These are phyloP conservation scores for Sternarchorhynchus goeldii DNA, from an alignment of 2,797 vertebrate genomes.

Conservation along the genomic window DNA sequence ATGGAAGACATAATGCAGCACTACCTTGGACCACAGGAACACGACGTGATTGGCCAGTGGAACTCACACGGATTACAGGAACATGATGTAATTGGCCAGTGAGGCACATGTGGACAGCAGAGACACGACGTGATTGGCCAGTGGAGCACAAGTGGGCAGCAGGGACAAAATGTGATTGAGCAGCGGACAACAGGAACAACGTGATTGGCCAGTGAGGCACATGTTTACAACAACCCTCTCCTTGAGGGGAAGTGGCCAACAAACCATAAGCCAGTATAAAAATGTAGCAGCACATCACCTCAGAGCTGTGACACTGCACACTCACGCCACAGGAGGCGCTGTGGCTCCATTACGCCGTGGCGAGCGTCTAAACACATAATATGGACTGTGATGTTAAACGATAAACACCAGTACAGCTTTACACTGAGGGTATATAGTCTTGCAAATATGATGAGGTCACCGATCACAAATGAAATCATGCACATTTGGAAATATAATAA, in stretches of 20 bases:
- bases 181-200: not conserved
- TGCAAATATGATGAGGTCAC: not conserved
- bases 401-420: too few relatives aligned
- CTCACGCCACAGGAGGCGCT: slow-evolving; percentile 25
- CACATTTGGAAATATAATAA: too few relatives aligned
- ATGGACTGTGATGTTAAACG: too few relatives aligned
- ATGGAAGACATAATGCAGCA: not conserved
- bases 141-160: slow-evolving; percentile 14
- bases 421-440: not conserved
- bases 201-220: slow-evolving; percentile 7
- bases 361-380: not conserved
- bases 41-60: slow-evolving; percentile 2
- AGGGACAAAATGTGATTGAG: not conserved
- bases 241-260: slow-evolving; percentile 13
- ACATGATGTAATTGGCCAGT: slow-evolving; percentile 3
- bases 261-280: slow-evolving; percentile 18
- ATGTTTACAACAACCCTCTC: slow-evolving; percentile 1
- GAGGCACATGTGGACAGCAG: slow-evolving; percentile 15
- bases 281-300: slow-evolving; percentile 14
- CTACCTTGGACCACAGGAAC: not conserved
- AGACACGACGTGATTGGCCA: slow-evolving; percentile 9
- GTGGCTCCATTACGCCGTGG: slow-evolving; percentile 22
- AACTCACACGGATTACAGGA: slow-evolving; percentile 5
- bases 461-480: too few relatives aligned
- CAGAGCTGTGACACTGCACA: not conserved